A percentile compares a stretch with the other conserved stretches of the same genome.
Evolutionary conservation across 2,888 invertebrate species (phyloP).

Genomic region (Andricus curvator): DNA sequence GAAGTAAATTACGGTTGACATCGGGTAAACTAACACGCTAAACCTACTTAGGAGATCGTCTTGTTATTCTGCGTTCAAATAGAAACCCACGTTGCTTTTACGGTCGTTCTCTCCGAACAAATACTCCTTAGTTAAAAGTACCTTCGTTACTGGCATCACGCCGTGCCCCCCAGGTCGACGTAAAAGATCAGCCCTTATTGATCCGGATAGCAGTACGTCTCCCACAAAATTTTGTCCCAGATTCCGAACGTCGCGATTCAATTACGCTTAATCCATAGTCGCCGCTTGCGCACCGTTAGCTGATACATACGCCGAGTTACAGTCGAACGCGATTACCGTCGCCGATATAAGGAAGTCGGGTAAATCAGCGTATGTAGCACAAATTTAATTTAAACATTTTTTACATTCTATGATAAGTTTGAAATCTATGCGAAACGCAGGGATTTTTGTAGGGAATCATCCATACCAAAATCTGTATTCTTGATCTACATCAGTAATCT

Average conservation of each 20-base stretch:
- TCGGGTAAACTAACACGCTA: constrained; percentile 16
- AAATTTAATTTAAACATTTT: constrained; percentile 10
- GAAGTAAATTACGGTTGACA: constrained; percentile 33
- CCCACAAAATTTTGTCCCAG: constrained; percentile 17
- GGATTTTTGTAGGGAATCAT: no score
- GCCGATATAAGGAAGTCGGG: constrained; percentile 1
- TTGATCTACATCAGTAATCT: no score
- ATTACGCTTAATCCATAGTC: constrained; percentile 54
- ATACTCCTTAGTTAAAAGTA: constrained; percentile 33
- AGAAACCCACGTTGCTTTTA: constrained; percentile 16
- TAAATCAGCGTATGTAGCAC: neutral
- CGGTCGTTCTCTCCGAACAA: neutral
- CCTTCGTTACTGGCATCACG: neutral
- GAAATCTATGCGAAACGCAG: no score
- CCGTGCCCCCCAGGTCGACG: constrained; percentile 8
- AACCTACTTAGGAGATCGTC: constrained; percentile 33
- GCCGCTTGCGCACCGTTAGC: constrained; percentile 40
- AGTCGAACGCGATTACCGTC: neutral
- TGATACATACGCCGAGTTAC: constrained; percentile 6
- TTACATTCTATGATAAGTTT: neutral
- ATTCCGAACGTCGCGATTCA: constrained; percentile 45
- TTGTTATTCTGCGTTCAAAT: constrained; percentile 26
- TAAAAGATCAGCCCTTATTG: neutral
- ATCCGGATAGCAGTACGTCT: constrained; percentile 6
- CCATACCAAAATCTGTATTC: no score